A percentile compares a stretch with the other conserved stretches of the same genome.
Conservation (phyloP, 1,140 invertebrate species). For the Mactra quadrangularis region DNA sequence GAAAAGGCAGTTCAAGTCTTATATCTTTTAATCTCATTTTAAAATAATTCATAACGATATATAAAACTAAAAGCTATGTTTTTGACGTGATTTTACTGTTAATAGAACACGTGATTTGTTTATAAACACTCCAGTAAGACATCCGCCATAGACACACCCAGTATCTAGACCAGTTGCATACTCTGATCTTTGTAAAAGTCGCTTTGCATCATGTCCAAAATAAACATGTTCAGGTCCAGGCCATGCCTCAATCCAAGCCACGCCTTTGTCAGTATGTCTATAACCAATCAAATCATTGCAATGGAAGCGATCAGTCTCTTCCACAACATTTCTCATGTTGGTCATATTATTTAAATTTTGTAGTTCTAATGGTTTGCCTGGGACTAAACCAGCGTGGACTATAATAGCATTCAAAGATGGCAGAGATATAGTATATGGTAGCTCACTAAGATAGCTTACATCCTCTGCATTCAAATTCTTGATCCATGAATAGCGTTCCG, state of each 20-base stretch:
- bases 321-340: slow-evolving; percentile 81
- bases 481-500: slow-evolving; percentile 77
- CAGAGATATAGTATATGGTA: slow-evolving; percentile 82
- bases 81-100: slow-evolving; percentile 12
- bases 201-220: slow-evolving; percentile 83
- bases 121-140: slow-evolving; percentile 77
- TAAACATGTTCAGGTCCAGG: slow-evolving; percentile 83
- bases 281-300: slow-evolving; percentile 55
- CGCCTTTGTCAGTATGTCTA: slow-evolving; percentile 70
- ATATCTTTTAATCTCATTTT: too few relatives aligned
- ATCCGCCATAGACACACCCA: slow-evolving; percentile 81
- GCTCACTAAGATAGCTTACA: slow-evolving; percentile 74
- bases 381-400: slow-evolving; percentile 84
- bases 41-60: too few relatives aligned
- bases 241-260: slow-evolving; percentile 82
- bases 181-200: slow-evolving; percentile 75
- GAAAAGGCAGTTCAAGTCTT: too few relatives aligned
- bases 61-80: not conserved
- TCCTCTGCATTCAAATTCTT: slow-evolving; percentile 74
- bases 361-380: slow-evolving; percentile 71
- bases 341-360: slow-evolving; percentile 77
- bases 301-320: slow-evolving; percentile 53
- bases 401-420: slow-evolving; percentile 78
- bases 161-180: slow-evolving; percentile 83
- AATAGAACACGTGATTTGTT: slow-evolving; percentile 23